These are phyloP conservation scores for Eubucco bourcierii DNA, from an alignment of 2,113 vertebrate species.

Conservation along the genomic window DNA sequence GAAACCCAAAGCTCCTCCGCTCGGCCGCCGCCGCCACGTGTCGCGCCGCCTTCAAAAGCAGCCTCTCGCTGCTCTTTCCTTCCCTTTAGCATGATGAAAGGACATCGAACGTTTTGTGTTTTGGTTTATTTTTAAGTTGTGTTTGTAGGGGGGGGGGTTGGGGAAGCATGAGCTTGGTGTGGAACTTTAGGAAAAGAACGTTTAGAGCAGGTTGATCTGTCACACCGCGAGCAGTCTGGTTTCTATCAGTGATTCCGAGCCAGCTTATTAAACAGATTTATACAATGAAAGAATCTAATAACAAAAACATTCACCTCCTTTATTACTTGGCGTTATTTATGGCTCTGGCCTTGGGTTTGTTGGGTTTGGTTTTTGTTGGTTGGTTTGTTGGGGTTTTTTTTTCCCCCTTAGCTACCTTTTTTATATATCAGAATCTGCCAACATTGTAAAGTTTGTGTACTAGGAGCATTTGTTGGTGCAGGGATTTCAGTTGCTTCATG, in stretches of 20 bases:
- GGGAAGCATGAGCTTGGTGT: conserved; percentile 72
- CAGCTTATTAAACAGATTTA: conserved; percentile 86
- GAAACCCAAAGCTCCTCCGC: background rate
- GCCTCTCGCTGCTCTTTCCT: conserved; percentile 55
- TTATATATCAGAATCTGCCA: conserved; percentile 76
- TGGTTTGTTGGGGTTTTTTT: too few species aligned
- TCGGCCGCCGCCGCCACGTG: background rate
- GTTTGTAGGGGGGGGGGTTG: conserved; percentile 37
- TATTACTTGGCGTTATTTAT: conserved; percentile 85
- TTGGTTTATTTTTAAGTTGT: conserved; percentile 56
- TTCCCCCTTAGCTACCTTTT: conserved; percentile 77
- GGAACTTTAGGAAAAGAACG: conserved; percentile 61
- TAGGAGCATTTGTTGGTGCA: conserved; percentile 57
- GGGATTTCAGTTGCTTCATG: conserved; percentile 40
- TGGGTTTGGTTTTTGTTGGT: too few species aligned
- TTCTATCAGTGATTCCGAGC: conserved; percentile 83
- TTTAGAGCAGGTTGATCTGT: conserved; percentile 78
- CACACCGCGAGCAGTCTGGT: conserved; percentile 82
- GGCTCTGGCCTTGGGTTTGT: conserved; percentile 40
- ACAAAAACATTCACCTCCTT: conserved; percentile 83
- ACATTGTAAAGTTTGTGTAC: conserved; percentile 76
- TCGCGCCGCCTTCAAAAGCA: conserved; percentile 42
- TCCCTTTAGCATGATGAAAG: conserved; percentile 73
- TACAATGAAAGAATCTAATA: conserved; percentile 87
- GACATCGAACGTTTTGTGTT: conserved; percentile 59